Percentiles rank a stretch among this genome's conserved stretches.
Conservation (phyloP, 2,888 invertebrate species). For the Hirtodrosophila trivittata region DNA sequence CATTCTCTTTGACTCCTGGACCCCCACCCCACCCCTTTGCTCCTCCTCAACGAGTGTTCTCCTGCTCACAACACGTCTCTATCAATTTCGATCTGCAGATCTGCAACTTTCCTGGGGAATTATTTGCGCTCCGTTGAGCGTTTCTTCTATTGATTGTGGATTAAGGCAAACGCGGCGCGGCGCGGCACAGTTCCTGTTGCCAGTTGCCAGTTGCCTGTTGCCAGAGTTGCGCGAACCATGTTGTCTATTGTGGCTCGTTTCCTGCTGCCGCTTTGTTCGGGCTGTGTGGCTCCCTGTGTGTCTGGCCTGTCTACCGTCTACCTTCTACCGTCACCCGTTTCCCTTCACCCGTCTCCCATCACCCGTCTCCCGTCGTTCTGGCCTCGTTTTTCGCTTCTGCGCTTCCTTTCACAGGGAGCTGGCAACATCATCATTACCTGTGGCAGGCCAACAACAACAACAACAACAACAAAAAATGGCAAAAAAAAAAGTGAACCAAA, state of each 20-base stretch:
- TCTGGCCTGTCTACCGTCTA: constrained; percentile 18
- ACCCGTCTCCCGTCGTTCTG: constrained; percentile 28
- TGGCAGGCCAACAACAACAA: constrained; percentile 44
- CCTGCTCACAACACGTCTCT: constrained; percentile 41
- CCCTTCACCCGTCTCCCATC: background rate
- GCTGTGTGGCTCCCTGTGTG: constrained; percentile 27
- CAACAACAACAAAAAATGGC: constrained; percentile 13
- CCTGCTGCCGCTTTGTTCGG: constrained; percentile 67
- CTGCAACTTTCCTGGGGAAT: constrained; percentile 51
- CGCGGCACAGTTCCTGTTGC: constrained; percentile 52
- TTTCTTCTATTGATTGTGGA: constrained; percentile 68
- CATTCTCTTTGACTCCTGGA: constrained; percentile 14
- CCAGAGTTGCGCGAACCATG: constrained; percentile 44
- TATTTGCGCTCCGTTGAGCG: constrained; percentile 58
- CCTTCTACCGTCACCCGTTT: background rate
- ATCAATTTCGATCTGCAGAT: constrained; percentile 58
- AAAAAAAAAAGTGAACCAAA: constrained; percentile 46
- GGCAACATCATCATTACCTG: constrained; percentile 74
- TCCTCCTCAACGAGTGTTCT: background rate
- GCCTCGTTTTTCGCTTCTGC: constrained; percentile 54
- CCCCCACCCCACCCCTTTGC: too few relatives aligned
- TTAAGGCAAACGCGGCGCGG: constrained; percentile 46
- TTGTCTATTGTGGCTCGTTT: constrained; percentile 72
- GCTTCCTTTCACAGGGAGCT: constrained; percentile 71
- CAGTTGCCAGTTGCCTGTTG: constrained; percentile 13